A percentile compares a stretch with the other conserved stretches of the same genome.
Evolutionary conservation across 2,888 invertebrate species (phyloP).

Genomic region (Sinohyriopsis cumingii): DNA sequence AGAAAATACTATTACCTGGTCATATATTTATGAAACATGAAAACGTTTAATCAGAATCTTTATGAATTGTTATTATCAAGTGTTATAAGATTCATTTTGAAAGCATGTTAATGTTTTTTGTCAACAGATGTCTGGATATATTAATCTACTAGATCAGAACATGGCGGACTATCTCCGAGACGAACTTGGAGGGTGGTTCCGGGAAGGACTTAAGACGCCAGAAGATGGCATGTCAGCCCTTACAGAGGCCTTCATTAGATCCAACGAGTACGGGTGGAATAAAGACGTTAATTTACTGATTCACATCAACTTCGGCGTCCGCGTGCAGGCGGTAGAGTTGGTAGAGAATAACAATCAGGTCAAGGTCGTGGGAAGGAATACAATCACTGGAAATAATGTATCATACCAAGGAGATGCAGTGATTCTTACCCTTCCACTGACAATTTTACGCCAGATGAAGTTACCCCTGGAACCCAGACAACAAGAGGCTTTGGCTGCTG

Average conservation of each 20-base stretch:
- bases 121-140: slow-evolving; percentile 7
- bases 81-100: too few relatives aligned
- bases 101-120: too few relatives aligned
- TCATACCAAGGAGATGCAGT: slow-evolving; percentile 24
- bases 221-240: slow-evolving; percentile 19
- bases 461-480: slow-evolving; percentile 3
- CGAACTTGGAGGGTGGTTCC: slow-evolving; percentile 20
- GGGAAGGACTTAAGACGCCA: slow-evolving; percentile 15
- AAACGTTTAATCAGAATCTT: too few relatives aligned
- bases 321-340: slow-evolving; percentile 5
- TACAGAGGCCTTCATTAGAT: slow-evolving; percentile 9
- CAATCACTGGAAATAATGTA: slow-evolving; percentile 5
- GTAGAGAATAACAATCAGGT: slow-evolving; percentile 6
- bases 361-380: slow-evolving; percentile 15
- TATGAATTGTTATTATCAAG: too few relatives aligned
- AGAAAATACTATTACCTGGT: too few relatives aligned
- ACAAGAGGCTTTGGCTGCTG: slow-evolving; percentile 11
- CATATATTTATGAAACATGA: too few relatives aligned
- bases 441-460: slow-evolving; percentile 27
- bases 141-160: slow-evolving; percentile 4
- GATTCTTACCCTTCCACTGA: slow-evolving; percentile 26
- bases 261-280: slow-evolving; percentile 6
- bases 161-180: slow-evolving; percentile 19
- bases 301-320: slow-evolving; percentile 14
- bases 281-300: slow-evolving; percentile 9